Evolutionary conservation across 2,888 invertebrate species (phyloP), one percentile per base, ranked within the genome.

Genomic region (Aquatica leii): DNA sequence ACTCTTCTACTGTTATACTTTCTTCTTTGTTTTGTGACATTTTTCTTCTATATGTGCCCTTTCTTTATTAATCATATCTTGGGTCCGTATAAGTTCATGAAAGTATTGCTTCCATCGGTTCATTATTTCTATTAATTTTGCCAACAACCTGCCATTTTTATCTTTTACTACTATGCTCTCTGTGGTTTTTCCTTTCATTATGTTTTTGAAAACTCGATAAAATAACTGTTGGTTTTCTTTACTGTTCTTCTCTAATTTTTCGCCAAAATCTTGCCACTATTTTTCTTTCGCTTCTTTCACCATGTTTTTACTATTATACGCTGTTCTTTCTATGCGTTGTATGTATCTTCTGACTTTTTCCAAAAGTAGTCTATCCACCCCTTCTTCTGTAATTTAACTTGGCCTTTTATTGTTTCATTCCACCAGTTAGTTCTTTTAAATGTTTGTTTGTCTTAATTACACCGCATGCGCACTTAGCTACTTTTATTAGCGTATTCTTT

Each of bases 221-320:
- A 56, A 34, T 9, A 56, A n/a, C 8, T 20, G 43, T 35, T 48
- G 31, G n/a, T 34, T 56, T 2, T 11, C 14, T 48, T 34, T 48
- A 18, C 34, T 18, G 37, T 34, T 20, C 8, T 8, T 48, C 15
- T 48, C 20, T 15, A 34, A 1, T 35, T 48, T 24, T 8, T 34
- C 24, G 11, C 58, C 58, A 18, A 58, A 51, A 8, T 58, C 51
- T 24, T 37, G 4, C 58, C 58, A 58, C 1, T 49, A 9, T 21
- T 51, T 48, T 51, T 58, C 20, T 50, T 58, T 58, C 12, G 58
- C 34, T 20, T 1, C 34, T 37, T n/a, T n/a, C n/a, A n/a, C n/a
- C n/a, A n/a, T n/a, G n/a, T n/a, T n/a, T n/a, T n/a, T n/a, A n/a
- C n/a, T 49, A n/a, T 49, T 50, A 24, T 50, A 8, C 57, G 24